Conservation (phyloP, 2,797 vertebrate species). For the Neosilurus mollespiculum region DNA sequence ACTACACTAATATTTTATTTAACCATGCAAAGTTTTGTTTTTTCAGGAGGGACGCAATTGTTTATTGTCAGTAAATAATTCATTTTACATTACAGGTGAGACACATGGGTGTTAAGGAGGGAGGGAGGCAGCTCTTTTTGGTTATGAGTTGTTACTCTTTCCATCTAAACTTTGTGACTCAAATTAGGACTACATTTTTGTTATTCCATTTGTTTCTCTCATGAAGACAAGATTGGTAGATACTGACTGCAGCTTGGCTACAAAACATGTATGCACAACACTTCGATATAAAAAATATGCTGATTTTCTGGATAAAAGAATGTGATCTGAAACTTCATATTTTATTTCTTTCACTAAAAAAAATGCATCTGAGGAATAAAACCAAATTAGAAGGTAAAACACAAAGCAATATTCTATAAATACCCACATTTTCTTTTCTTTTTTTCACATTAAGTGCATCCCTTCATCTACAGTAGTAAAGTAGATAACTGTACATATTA, state of each 20-base stretch:
- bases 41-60: background rate
- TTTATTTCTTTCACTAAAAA: conserved; percentile 12
- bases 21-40: background rate
- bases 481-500: conserved; percentile 1
- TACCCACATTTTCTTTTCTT: background rate
- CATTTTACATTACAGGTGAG: background rate
- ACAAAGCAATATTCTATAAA: background rate
- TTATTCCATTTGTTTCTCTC: background rate
- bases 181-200: background rate
- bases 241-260: background rate
- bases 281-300: background rate
- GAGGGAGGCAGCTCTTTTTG: background rate
- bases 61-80: background rate
- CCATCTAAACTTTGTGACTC: background rate
- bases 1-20: background rate
- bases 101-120: background rate
- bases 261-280: background rate
- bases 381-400: background rate
- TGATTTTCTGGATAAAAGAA: background rate
- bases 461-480: background rate
- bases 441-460: background rate
- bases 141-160: background rate
- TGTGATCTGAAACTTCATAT: background rate
- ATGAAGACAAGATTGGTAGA: background rate
- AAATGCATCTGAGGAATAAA: conserved; percentile 22